Base-by-base conservation (phyloP, 2,797 vertebrate genomes). In the Leontocebus nigricollis region DNA sequence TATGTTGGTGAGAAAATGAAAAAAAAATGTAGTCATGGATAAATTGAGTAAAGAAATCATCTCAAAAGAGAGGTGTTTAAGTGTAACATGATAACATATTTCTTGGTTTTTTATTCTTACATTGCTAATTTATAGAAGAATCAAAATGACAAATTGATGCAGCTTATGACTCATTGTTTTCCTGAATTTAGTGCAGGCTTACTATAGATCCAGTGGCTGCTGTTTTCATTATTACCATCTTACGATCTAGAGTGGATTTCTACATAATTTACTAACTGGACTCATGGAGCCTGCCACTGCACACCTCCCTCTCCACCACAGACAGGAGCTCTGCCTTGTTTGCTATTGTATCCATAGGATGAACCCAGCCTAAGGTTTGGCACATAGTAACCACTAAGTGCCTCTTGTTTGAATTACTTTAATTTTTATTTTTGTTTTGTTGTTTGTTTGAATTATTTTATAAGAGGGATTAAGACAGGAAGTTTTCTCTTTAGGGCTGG, bases 361-460 rank as follows among this genome's bases (percentile, higher is more conserved):
- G 95, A 79, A 44, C 85, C 46, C 27, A 80, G 73, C 52, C 30
- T 67, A 7, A 20, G 2, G 13, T 61, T 52, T 85, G 48, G 89
- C 57, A 79, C 39, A 15, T 13, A 80, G 57, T 77, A 48, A 90
- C 75, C 48, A 61, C 14, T 67, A 77, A 82, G 11, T 90, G 15
- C 39, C 50, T 44, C 55, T 80, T 92, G 33, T 84, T 89, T 61
- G 33, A 94, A 52, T 94, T 73, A 50, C 80, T 81, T 93, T 92
- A 92, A 84, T 67, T 67, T n/a, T 67, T 67, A n/a, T 67, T 67
- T 64, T 64, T 8, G 33, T n/a, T 17, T 67, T 30, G 27, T 30
- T 67, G 61, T 33, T 84, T 92, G 33, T 81, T 91, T 61, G 36
- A 94, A 57, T 94, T 61, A 61, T 86, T 77, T 96, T 92, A 92